These are phyloP conservation scores for Pasiphila rectangulata DNA, from an alignment of 2,888 invertebrate species.

Conservation along the genomic window DNA sequence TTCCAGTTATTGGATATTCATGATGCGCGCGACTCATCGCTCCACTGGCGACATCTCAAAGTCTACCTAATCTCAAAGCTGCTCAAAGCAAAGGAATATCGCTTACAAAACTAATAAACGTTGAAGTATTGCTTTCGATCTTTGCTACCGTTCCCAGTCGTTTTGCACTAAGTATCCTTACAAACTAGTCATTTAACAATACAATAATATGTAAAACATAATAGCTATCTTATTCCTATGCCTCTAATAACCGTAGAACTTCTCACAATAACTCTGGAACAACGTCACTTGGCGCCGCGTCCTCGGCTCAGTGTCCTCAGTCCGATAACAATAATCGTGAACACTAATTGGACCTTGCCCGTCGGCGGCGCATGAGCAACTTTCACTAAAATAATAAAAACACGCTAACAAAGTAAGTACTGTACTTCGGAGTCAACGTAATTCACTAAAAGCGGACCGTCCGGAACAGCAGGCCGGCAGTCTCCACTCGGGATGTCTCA, in stretches of 20 bases:
- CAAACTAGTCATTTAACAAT: slow-evolving; percentile 65
- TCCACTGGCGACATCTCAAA: slow-evolving; percentile 33
- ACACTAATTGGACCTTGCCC: slow-evolving; percentile 76
- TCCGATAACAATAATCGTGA: slow-evolving; percentile 69
- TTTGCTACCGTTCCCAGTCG: slow-evolving; percentile 76
- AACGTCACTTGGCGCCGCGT: slow-evolving; percentile 45
- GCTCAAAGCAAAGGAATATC: slow-evolving; percentile 31
- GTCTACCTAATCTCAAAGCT: slow-evolving; percentile 40
- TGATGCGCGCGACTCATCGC: slow-evolving; percentile 33
- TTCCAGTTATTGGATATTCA: slow-evolving; percentile 30
- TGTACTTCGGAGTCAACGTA: slow-evolving; percentile 56
- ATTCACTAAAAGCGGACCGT: slow-evolving; percentile 69
- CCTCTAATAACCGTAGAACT: slow-evolving; percentile 62
- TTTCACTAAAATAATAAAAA: slow-evolving; percentile 77
- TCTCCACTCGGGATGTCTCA: slow-evolving; percentile 35
- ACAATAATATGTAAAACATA: slow-evolving; percentile 69
- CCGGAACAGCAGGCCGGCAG: slow-evolving; percentile 51
- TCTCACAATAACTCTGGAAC: slow-evolving; percentile 48
- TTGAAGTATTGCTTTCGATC: slow-evolving; percentile 41
- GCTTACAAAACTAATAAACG: slow-evolving; percentile 41
- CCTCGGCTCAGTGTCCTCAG: slow-evolving; percentile 57
- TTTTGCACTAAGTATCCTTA: slow-evolving; percentile 76
- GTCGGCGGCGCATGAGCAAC: slow-evolving; percentile 77
- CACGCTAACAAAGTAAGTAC: slow-evolving; percentile 76
- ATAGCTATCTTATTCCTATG: slow-evolving; percentile 71